These are phyloP conservation scores for Mizuhopecten yessoensis DNA, from an alignment of 1,140 invertebrate species.

Conservation along the genomic window DNA sequence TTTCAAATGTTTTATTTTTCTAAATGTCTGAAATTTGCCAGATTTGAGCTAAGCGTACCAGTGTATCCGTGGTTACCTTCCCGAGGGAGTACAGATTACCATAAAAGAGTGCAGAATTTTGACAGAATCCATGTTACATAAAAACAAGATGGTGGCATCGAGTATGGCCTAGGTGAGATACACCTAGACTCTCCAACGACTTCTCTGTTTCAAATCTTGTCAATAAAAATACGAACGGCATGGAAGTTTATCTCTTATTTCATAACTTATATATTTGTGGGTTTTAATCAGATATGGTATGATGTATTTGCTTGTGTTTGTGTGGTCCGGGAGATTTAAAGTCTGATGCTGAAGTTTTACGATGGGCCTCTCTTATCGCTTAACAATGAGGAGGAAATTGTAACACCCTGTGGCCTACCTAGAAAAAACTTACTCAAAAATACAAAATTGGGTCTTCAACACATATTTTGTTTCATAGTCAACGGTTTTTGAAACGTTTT, in stretches of 20 bases:
- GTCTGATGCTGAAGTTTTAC: neutral
- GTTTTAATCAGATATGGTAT: neutral
- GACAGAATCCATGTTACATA: neutral
- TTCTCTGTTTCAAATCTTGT: neutral
- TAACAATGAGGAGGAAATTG: neutral
- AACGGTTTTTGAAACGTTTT: neutral
- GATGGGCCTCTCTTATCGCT: neutral
- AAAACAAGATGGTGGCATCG: neutral
- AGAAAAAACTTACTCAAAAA: neutral
- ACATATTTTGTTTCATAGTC: neutral
- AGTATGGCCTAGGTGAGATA: neutral
- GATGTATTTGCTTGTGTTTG: slow-evolving; percentile 26
- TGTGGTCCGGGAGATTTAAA: slow-evolving; percentile 5
- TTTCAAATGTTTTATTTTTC: neutral
- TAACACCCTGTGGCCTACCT: slow-evolving; percentile 11
- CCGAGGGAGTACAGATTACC: neutral
- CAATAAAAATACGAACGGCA: neutral
- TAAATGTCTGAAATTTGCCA: neutral
- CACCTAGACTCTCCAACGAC: neutral
- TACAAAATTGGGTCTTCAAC: neutral
- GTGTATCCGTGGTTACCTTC: neutral
- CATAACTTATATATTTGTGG: neutral
- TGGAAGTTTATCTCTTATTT: slow-evolving; percentile 10
- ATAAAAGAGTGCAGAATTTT: neutral
- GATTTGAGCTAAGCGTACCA: neutral